Percentiles rank a stretch among this genome's conserved stretches.
These are phyloP conservation scores for Diabrotica virgifera DNA, from an alignment of 1,140 invertebrate species.

Conservation along the genomic window DNA sequence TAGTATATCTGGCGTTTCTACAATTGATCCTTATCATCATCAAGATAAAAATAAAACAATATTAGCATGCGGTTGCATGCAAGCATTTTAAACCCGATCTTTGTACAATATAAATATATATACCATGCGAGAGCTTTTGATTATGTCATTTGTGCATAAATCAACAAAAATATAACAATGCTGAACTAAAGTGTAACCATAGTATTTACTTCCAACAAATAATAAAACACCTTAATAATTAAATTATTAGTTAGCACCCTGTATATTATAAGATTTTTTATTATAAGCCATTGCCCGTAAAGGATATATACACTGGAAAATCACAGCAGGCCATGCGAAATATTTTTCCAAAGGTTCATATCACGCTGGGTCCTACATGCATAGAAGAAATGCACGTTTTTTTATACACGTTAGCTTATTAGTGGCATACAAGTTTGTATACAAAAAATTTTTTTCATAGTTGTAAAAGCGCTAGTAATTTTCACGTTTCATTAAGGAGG, in stretches of 20 bases:
- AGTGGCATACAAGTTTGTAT: slow-evolving; percentile 37
- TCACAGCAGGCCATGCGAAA: background rate
- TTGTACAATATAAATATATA: no score
- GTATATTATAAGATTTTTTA: slow-evolving; percentile 23
- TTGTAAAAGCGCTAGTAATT: no score
- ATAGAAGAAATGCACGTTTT: slow-evolving; percentile 41
- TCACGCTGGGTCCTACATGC: slow-evolving; percentile 37
- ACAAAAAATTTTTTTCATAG: slow-evolving; percentile 28
- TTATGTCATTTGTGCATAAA: no score
- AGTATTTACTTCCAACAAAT: slow-evolving; percentile 3
- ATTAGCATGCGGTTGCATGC: no score
- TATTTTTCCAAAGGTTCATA: slow-evolving; percentile 37
- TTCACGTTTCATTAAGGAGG: no score
- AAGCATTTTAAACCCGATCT: no score
- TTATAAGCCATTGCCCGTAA: slow-evolving; percentile 9
- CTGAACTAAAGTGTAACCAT: no score
- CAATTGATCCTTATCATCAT: no score
- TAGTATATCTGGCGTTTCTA: no score
- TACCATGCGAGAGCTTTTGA: no score
- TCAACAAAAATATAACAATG: no score
- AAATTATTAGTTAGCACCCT: slow-evolving; percentile 23
- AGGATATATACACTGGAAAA: background rate
- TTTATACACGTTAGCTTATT: slow-evolving; percentile 37
- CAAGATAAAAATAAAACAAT: no score
- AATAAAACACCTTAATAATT: slow-evolving; percentile 23